Evolutionary conservation across 1,140 invertebrate species (phyloP), one percentile per base, ranked within the genome.

Genomic region (Rhynchophorus ferrugineus): DNA sequence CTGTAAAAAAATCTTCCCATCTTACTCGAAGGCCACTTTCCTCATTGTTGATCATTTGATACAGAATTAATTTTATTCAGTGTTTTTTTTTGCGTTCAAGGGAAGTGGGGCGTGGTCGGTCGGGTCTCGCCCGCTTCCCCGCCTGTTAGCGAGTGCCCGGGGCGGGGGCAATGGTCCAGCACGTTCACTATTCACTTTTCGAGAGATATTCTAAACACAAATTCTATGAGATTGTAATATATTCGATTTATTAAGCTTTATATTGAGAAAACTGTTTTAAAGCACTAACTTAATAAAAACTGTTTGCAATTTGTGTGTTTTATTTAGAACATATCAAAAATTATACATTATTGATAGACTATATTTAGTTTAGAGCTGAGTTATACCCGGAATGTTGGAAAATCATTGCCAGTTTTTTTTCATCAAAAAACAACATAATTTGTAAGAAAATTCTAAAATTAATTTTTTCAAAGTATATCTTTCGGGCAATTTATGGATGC

Each of bases 251-350:
- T 58, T 56, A 58, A 59, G 59, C 61, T 63, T 61, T 60, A 60
- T 60, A 53, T 58, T 53, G 46, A 59, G 46, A 60, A 54, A 61
- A 56, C 46, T 57, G 56, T 59, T 63, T 49, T 46, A 46, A 58
- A 61, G 63, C 63, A 65, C 63, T 65, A 65, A 65, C 63, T 65
- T 61, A 62, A 56, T 58, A 63, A 59, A 64, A 58, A 63, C 54
- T 65, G 63, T 65, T 65, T 65, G 63, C 63, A 65, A 61, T 60
- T 57, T 37, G 42, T 38, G 29, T 43, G n/a, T n/a, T n/a, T n/a
- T n/a, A n/a, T n/a, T n/a, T n/a, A n/a, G n/a, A n/a, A n/a, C n/a
- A n/a, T n/a, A n/a, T n/a, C n/a, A n/a, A n/a, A n/a, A n/a, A n/a
- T n/a, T n/a, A n/a, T n/a, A n/a, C n/a, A n/a, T n/a, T n/a, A n/a